These are phyloP conservation scores for Leptinotarsa defecta DNA, from an alignment of 1,140 invertebrate genomes.

Conservation along the genomic window DNA sequence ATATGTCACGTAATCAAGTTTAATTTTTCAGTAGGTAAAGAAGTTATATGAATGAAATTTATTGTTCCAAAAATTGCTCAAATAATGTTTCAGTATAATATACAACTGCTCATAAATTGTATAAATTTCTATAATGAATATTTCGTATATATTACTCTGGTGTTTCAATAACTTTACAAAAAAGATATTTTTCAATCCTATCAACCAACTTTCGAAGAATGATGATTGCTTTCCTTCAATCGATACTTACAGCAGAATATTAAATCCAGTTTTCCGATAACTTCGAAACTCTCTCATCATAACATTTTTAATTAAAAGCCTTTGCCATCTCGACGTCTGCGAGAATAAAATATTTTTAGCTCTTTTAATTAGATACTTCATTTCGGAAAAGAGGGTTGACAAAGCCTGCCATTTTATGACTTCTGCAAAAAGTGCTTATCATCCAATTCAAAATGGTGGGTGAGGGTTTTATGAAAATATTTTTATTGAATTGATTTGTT, in stretches of 20 bases:
- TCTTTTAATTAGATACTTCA: slow-evolving; percentile 25
- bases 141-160: too few species aligned
- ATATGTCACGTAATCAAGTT: too few species aligned
- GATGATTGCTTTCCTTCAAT: background rate
- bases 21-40: too few species aligned
- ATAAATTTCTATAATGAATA: too few species aligned
- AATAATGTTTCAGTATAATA: too few species aligned
- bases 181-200: too few species aligned
- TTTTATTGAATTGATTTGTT: background rate
- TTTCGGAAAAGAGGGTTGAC: slow-evolving; percentile 23
- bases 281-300: background rate
- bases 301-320: slow-evolving; percentile 23
- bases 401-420: slow-evolving; percentile 28
- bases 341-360: slow-evolving; percentile 22
- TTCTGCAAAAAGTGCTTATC: slow-evolving; percentile 13
- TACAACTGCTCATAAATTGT: too few species aligned
- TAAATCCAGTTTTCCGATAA: slow-evolving; percentile 4
- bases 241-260: background rate
- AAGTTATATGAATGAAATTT: too few species aligned
- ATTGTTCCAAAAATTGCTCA: too few species aligned
- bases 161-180: too few species aligned
- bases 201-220: background rate
- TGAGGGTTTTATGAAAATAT: background rate
- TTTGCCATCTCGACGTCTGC: slow-evolving; percentile 8
- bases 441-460: slow-evolving; percentile 18